Base-by-base conservation (phyloP, 2,113 vertebrate genomes). In the Xenotilapia leptura region DNA sequence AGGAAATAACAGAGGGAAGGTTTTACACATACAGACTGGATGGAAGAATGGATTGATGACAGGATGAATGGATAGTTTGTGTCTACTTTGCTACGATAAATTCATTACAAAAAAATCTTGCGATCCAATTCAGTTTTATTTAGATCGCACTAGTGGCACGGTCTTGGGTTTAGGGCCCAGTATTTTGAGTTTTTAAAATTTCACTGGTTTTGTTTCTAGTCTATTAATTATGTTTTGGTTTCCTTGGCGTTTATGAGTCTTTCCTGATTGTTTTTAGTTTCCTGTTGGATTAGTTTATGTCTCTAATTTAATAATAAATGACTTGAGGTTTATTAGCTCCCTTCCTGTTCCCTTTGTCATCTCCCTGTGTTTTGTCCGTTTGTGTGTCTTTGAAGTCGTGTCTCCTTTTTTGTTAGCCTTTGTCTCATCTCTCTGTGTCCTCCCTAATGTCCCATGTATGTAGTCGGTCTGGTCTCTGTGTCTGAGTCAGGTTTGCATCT, bases 241-340 rank as follows among this genome's bases (percentile, higher is more conserved):
- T 65, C 17, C 9, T 65, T 65, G 60, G 31, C 0, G 0, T 36
- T 65, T 65, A 0, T 12, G 31, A 62, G 6, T 62, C 36, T 36
- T 36, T 36, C 31, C 31, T 36, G 58, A 12, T 65, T 65, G 3
- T 0, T 36, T n/a, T 65, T 36, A 0, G 17, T 36, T 65, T 36
- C 31, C 60, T 65, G 17, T 65, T 7, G 31, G 0, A 36, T 65
- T 36, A 65, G 31, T 65, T 65, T 65, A 5, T n/a, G 4, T 65
- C 60, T 65, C 31, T 36, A 65, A 65, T 7, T 2, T 65, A 36
- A 65, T 65, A 65, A 65, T n/a, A 36, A 36, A 36, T 12, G 31
- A 0, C 60, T 36, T 36, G 60, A 36, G 31, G 31, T 36, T 65
- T 36, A 65, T n/a, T 12, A 65, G 17, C 0, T 12, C 4, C 0